Evolutionary conservation across 2,888 invertebrate species (phyloP).

Genomic region (Junonia oenone): DNA sequence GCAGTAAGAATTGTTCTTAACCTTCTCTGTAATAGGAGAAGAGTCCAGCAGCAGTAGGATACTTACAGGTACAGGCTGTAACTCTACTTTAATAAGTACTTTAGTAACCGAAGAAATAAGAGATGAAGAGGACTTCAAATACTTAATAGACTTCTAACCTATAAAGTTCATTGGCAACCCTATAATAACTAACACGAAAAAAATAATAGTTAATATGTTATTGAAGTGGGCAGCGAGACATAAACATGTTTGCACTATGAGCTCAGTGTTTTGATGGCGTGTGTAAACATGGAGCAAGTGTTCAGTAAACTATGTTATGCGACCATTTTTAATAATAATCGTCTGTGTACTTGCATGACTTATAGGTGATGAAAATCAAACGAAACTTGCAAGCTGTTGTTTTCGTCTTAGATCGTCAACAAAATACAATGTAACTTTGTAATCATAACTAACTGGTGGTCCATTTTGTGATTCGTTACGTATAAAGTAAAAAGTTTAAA

Average conservation of each 20-base stretch:
- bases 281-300: slow-evolving; percentile 53
- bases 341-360: background rate
- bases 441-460: no score
- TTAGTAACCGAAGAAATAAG: no score
- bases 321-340: slow-evolving; percentile 36
- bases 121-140: no score
- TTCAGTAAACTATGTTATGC: slow-evolving; percentile 46
- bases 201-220: slow-evolving; percentile 35
- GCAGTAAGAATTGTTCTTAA: no score
- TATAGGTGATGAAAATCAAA: background rate
- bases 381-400: background rate
- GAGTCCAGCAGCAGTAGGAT: no score
- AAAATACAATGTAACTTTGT: background rate
- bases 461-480: no score
- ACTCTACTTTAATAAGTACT: no score
- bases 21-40: no score
- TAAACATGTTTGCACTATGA: slow-evolving; percentile 61
- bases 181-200: slow-evolving; percentile 17
- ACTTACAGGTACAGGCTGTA: no score
- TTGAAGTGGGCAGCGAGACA: slow-evolving; percentile 32
- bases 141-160: background rate
- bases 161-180: background rate
- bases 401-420: background rate
- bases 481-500: no score
- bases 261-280: slow-evolving; percentile 65